Evolutionary conservation across 2,888 invertebrate genomes (phyloP), one percentile per base, ranked within the genome.

Genomic region (Choristoneura rosaceana): DNA sequence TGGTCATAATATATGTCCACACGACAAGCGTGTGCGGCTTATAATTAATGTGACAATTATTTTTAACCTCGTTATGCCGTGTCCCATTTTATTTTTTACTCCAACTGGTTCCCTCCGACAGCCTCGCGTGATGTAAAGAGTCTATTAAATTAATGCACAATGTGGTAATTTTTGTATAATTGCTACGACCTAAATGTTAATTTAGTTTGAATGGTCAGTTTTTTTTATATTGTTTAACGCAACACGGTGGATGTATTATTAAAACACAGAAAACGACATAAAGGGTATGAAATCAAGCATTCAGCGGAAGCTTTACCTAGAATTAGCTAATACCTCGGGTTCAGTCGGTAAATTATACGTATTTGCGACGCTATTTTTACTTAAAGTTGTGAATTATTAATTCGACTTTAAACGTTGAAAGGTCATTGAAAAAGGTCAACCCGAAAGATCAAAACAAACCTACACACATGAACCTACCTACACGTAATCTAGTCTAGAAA

Each of bases 101-200:
- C 14, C 17, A n/a, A 33, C 58, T 38, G 45, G 63, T 70, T 47
- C 38, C 38, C 63, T 58, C 33, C 15, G 25, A 55, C 34, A 59
- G 12, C 15, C 14, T 71, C 55, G 71, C 71, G 71, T 71, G 67
- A 62, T 61, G 62, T 71, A 66, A 62, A 62, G 60, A 61, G 71
- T 66, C 62, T 71, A 67, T 67, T 71, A 62, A 71, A 67, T 71
- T 71, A 71, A 71, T 71, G 61, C 66, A 70, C 50, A 62, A 61
- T 52, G 66, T 55, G 67, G 62, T 67, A 62, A 71, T 55, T 67
- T 62, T 66, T 62, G 66, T 71, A 55, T 65, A 70, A 70, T 60
- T 71, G 61, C 66, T 55, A 34, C 67, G 71, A 61, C 60, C 66
- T 62, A 62, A 67, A 71, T 71, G 71, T 71, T 61, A 71, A 71